Conservation (phyloP, 2,113 vertebrate genomes). For the Corydoras sp. region DNA sequence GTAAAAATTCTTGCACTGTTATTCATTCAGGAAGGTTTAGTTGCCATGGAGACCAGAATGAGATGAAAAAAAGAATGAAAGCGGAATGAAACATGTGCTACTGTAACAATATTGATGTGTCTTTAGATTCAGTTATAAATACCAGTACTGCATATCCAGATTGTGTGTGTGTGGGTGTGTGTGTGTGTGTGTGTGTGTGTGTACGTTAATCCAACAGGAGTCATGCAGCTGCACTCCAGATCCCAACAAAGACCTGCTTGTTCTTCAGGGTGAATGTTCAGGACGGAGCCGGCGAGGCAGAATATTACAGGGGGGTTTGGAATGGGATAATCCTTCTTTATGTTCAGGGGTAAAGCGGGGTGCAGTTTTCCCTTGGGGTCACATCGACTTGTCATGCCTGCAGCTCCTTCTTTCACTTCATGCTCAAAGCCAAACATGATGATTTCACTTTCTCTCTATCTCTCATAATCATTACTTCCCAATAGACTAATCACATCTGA, state of each 20-base stretch:
- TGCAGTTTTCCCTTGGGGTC: slow-evolving; percentile 9
- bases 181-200: slow-evolving; percentile 27
- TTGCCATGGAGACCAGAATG: too few species aligned
- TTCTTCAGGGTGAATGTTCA: slow-evolving; percentile 51
- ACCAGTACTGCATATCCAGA: too few species aligned
- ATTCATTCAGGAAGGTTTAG: too few species aligned
- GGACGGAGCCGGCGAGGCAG: slow-evolving; percentile 42
- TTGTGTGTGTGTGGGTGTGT: not conserved
- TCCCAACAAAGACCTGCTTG: slow-evolving; percentile 62
- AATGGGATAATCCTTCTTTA: slow-evolving; percentile 51
- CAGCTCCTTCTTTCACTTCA: not conserved
- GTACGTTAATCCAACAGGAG: slow-evolving; percentile 47
- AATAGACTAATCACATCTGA: too few species aligned
- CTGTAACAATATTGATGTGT: too few species aligned
- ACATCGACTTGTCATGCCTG: not conserved
- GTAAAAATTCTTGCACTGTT: too few species aligned
- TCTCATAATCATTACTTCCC: too few species aligned
- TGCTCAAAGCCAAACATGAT: not conserved
- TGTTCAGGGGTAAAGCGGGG: slow-evolving; percentile 24
- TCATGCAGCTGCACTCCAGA: slow-evolving; percentile 63
- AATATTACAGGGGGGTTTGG: slow-evolving; percentile 36
- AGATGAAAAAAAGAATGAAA: too few species aligned
- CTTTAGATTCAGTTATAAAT: too few species aligned
- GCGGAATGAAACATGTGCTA: too few species aligned
- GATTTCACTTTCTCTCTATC: too few species aligned